phyloP scores from a whole-genome alignment of 2,113 vertebrate species.

The Engystomops pustulosus region DNA sequence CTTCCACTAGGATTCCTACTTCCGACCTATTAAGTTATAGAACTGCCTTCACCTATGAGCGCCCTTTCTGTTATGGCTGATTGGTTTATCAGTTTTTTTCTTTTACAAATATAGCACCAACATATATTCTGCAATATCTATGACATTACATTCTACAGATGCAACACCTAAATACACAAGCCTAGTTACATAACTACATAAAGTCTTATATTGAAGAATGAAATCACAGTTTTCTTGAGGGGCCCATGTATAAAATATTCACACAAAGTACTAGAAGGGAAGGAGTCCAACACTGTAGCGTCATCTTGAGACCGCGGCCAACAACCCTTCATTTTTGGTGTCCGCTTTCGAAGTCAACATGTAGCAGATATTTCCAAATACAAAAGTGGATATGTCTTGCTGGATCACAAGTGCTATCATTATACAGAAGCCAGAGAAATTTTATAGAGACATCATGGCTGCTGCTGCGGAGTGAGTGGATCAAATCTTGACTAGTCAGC shows the following conservation, averaged over 20 bases:
- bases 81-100: too few relatives aligned
- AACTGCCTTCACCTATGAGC: too few relatives aligned
- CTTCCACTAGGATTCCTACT: too few relatives aligned
- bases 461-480: background rate
- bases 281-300: background rate
- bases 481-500: slow-evolving; percentile 9
- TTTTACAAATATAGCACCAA: too few relatives aligned
- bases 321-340: background rate
- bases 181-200: too few relatives aligned
- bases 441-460: background rate
- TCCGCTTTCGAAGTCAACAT: background rate
- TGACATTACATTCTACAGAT: too few relatives aligned
- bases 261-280: background rate
- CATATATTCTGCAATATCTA: too few relatives aligned
- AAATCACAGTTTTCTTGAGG: background rate
- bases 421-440: background rate
- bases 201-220: background rate
- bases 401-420: slow-evolving; percentile 1
- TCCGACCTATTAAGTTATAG: too few relatives aligned
- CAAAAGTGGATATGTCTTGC: background rate
- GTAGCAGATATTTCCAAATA: background rate
- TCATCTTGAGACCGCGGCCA: background rate
- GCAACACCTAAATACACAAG: too few relatives aligned
- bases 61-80: too few relatives aligned
- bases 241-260: background rate